Conservation (phyloP, 2,113 vertebrate genomes). For the Paratilapia polleni region DNA sequence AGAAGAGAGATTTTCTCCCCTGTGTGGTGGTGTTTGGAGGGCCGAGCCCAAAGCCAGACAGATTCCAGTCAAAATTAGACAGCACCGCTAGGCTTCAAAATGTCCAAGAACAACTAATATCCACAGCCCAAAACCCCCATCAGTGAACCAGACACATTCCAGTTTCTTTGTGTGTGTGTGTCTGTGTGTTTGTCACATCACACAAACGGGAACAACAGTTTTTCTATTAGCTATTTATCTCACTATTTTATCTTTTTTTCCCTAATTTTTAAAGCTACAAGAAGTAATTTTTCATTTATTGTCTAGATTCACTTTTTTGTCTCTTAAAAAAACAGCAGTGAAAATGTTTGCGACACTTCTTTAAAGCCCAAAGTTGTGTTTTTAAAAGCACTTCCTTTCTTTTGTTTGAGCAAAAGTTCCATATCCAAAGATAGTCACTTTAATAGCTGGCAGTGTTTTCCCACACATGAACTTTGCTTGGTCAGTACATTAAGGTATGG, state of each 20-base stretch:
- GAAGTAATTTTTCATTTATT: no score
- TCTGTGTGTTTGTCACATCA: background rate
- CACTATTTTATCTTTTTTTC: background rate
- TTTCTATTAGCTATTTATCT: background rate
- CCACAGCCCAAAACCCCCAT: slow-evolving; percentile 7
- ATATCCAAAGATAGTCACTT: background rate
- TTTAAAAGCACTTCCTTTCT: background rate
- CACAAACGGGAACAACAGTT: background rate
- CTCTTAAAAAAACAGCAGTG: background rate
- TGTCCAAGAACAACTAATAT: slow-evolving; percentile 38
- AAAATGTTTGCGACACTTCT: background rate
- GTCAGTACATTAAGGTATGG: background rate
- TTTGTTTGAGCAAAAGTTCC: background rate
- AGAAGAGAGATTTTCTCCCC: no score
- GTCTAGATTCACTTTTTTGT: background rate
- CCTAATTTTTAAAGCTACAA: background rate
- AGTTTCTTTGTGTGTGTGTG: background rate
- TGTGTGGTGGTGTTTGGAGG: background rate
- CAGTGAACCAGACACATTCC: slow-evolving; percentile 9
- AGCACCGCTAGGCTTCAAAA: slow-evolving; percentile 17
- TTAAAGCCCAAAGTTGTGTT: background rate
- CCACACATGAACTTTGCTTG: background rate
- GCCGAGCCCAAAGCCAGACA: background rate
- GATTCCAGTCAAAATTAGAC: slow-evolving; percentile 21
- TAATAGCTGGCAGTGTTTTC: background rate